phyloP scores from a whole-genome alignment of 2,797 vertebrate genomes.

The Nannoperca australis region DNA sequence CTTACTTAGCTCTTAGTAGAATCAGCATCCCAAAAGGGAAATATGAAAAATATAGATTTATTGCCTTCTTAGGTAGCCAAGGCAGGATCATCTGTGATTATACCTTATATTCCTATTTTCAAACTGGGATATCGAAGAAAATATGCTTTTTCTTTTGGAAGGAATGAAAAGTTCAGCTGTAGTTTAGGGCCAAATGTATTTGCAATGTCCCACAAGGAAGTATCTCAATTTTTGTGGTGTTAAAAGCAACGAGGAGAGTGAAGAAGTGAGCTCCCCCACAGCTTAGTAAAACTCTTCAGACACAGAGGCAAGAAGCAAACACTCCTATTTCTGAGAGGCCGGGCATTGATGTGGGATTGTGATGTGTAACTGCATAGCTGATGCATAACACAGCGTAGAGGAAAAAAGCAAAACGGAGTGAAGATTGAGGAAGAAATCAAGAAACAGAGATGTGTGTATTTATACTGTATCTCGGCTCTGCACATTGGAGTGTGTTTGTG shows the following conservation, averaged over 20 bases:
- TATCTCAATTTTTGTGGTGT: slow-evolving; percentile 42
- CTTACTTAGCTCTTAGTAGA: slow-evolving; percentile 60
- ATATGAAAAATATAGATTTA: slow-evolving; percentile 78
- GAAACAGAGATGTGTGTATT: slow-evolving; percentile 80
- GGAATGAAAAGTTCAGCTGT: slow-evolving; percentile 56
- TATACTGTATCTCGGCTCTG: slow-evolving; percentile 79
- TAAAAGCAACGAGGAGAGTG: slow-evolving; percentile 51
- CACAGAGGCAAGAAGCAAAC: slow-evolving; percentile 59
- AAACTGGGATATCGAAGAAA: slow-evolving; percentile 52
- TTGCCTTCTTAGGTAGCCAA: slow-evolving; percentile 73
- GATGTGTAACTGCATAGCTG: slow-evolving; percentile 75
- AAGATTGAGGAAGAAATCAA: slow-evolving; percentile 76
- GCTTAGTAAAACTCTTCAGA: slow-evolving; percentile 78
- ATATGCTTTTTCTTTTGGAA: slow-evolving; percentile 41
- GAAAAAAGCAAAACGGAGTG: slow-evolving; percentile 53
- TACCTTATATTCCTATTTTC: slow-evolving; percentile 76
- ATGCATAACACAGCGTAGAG: slow-evolving; percentile 69
- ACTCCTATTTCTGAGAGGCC: slow-evolving; percentile 65
- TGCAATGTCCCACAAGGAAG: slow-evolving; percentile 54
- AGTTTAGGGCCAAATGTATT: slow-evolving; percentile 55
- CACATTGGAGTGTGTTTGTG: slow-evolving; percentile 82
- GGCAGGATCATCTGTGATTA: slow-evolving; percentile 83
- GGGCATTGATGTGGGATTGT: slow-evolving; percentile 81
- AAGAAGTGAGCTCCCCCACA: slow-evolving; percentile 60
- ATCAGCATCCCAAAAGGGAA: slow-evolving; percentile 65